Evolutionary conservation across 23 tunicate species (phyloP), one percentile per base, ranked within the genome.

Genomic region (Styela plicata): DNA sequence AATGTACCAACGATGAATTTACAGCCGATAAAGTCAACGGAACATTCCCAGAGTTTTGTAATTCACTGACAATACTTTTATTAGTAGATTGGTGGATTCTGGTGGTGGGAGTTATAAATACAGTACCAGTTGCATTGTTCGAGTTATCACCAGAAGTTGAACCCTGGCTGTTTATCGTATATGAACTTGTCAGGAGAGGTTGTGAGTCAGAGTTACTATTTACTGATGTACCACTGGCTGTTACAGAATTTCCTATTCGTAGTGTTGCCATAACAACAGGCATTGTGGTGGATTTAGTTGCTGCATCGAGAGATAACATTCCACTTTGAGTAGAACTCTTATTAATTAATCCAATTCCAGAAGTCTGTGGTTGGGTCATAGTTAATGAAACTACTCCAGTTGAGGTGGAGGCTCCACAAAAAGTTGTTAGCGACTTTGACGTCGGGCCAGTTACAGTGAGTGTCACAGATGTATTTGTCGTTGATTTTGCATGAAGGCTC

Each of bases 231-330:
- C 29, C 10, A 65, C 66, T 76, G 27, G 30, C 17, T 5, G 33
- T 36, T n/a, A 24, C 64, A 10, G 81, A 24, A 76, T 76, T 76
- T 7, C 81, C 66, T 36, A 76, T 36, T 76, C 81, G 37, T 27
- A 76, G 27, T 16, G 78, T 73, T 25, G 78, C 78, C 78, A 73
- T 73, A 24, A 73, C 78, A 22, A 29, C 66, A 17, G 66, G 66
- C 81, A 53, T 52, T 10, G 52, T 76, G 13, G 33, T 73, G 22
- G 31, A 24, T 32, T 1, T 33, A 19, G 37, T 23, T 16, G 18
- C n/a, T 33, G 78, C 37, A 44, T 44, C 66, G 22, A 29, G n/a
- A 10, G 64, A 5, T 24, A 17, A 23, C 81, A 27, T 29, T n/a
- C 64, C 27, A 57, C 31, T 44, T 76, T 76, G 36, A 29, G 13